Evolutionary conservation across 2,113 vertebrate genomes (phyloP), one percentile per base, ranked within the genome.

Genomic region (Chloropsis cyanopogon): DNA sequence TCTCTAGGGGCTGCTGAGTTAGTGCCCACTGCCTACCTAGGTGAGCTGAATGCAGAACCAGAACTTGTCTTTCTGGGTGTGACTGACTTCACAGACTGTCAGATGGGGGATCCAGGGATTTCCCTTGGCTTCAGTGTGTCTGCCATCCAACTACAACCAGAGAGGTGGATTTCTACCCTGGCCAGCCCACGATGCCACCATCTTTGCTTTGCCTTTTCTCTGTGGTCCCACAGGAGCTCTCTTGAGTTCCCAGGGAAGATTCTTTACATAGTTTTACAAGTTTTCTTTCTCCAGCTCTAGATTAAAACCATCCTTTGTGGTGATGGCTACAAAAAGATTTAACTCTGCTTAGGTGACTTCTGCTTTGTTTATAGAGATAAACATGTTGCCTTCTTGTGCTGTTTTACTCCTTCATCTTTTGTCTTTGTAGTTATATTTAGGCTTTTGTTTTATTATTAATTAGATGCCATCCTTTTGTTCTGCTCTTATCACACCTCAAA

Each of bases 381-480:
- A 78, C 56, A 35, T 59, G 10, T 81, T 90, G 73, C 39, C 59
- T 81, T 35, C 20, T 10, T 26, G 5, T 19, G 42, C 41, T 71
- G 41, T 79, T 69, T n/a, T 85, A 44, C 29, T 69, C 41, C 56
- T 23, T 72, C 41, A 72, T 65, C 44, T 89, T 89, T 89, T 70
- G 29, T 71, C 65, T 85, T 71, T 52, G 60, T 73, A 89, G 37
- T 70, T 85, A 57, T 53, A 85, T 72, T 88, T 90, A 92, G 59
- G 23, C n/a, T 80, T 88, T 88, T 82, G 71, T 77, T 94, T 83
- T 79, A 92, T 86, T 92, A 79, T 90, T 94, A 56, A 90, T 88
- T 25, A 92, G 82, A 35, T 1, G 3, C 31, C 35, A 41, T 66
- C 46, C 52, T 78, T 94, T 83, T 90, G 59, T 93, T 93, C 52